Evolutionary conservation across 2,888 invertebrate genomes (phyloP), one percentile per base, ranked within the genome.

Genomic region (Dicycla oo): DNA sequence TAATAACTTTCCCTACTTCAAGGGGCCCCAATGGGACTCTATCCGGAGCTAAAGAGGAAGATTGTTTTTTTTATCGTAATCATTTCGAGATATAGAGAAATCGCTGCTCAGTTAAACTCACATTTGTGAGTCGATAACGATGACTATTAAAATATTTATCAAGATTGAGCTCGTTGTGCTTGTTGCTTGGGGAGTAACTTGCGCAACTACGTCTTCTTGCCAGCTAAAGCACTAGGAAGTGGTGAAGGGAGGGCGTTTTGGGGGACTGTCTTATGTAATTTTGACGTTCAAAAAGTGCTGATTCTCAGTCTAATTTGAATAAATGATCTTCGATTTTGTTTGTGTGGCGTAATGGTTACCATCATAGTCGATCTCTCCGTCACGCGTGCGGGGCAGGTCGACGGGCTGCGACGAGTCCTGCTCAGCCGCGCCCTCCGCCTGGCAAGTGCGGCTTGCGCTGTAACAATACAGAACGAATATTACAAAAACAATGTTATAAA

Each of bases 351-450:
- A n/a, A 47, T 30, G 30, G 94, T 94, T 88, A 97, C 97, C 97
- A 94, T 98, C 98, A 90, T 98, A 98, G 94, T 98, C 98, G 83
- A 98, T 97, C 78, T 97, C 97, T 73, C 98, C 98, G 88, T 98
- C 97, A 58, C 97, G 96, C 67, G 97, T 97, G 67, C 96, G 94
- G 58, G 97, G 97, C 78, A 95, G 93, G 85, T 96, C 96, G 83
- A 94, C 95, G 85, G 93, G 91, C 89, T 93, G 92, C 85, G 91
- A 85, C 80, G 93, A 84, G 80, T 93, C 95, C 73, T 91, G 91
- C 86, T 94, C 93, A 72, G 90, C 81, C 88, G 93, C 91, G 75
- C 94, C 93, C 84, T 94, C 94, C 84, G 91, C 86, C 86, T 91
- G 91, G 69, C 92, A 92, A 34, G 89, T 92, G 34, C 94, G 91